Evolutionary conservation across 2,797 vertebrate genomes (phyloP).

Genomic region (Taeniopygia guttata): DNA sequence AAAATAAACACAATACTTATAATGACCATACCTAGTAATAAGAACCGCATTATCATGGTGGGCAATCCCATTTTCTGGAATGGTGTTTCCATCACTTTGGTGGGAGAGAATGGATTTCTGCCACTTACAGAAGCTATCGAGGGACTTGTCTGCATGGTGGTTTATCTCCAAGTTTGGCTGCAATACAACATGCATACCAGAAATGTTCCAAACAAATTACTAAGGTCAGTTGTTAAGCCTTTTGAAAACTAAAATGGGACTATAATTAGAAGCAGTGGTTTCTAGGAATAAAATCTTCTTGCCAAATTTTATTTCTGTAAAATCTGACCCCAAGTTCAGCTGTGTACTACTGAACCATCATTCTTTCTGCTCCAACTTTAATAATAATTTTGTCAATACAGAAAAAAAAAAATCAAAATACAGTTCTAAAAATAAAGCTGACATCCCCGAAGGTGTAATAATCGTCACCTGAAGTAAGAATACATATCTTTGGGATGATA

Average conservation of each 20-base stretch:
- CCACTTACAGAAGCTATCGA: conserved; percentile 99
- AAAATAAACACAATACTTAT: conserved; percentile 75
- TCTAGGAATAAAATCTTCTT: conserved; percentile 79
- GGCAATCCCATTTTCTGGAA: conserved; percentile 97
- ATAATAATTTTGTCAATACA: conserved; percentile 63
- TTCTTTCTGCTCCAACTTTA: conserved; percentile 70
- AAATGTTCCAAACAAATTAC: conserved; percentile 84
- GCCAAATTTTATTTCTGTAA: conserved; percentile 77
- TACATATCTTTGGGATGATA: conserved; percentile 29
- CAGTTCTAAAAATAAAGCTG: conserved; percentile 54
- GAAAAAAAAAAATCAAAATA: conserved; percentile 17
- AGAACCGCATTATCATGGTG: conserved; percentile 99
- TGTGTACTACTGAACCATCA: conserved; percentile 67
- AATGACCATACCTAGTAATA: conserved; percentile 92
- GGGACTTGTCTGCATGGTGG: conserved; percentile 98
- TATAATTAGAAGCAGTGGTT: conserved; percentile 82
- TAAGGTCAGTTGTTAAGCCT: conserved; percentile 82
- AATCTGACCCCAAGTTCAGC: conserved; percentile 75
- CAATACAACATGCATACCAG: conserved; percentile 82
- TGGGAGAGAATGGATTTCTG: conserved; percentile 98
- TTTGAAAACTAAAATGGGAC: conserved; percentile 81
- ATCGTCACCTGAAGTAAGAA: conserved; percentile 34
- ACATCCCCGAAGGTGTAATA: conserved; percentile 4
- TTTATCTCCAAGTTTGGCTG: conserved; percentile 99
- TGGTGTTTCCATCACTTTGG: conserved; percentile 96